A percentile compares a stretch with the other conserved stretches of the same genome.
These are phyloP conservation scores for Thaumetopoea pityocampa DNA, from an alignment of 1,140 invertebrate species.

Conservation along the genomic window DNA sequence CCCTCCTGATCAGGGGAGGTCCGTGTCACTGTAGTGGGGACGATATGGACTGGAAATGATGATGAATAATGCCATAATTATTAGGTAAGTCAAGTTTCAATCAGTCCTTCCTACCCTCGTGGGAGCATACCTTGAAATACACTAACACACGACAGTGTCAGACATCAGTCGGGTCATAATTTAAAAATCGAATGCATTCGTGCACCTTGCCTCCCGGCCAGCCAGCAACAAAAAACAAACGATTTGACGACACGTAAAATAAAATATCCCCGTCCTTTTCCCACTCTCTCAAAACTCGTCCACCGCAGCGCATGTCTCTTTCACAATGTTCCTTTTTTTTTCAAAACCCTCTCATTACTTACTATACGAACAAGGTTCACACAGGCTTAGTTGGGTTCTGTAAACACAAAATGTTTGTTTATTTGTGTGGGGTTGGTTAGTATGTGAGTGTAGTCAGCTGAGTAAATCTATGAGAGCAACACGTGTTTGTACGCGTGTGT, in stretches of 20 bases:
- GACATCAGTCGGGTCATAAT: conserved; percentile 55
- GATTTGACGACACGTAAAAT: conserved; percentile 38
- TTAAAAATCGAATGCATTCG: conserved; percentile 48
- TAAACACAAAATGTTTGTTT: conserved; percentile 36
- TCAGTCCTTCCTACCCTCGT: no score
- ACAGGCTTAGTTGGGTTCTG: conserved; percentile 22
- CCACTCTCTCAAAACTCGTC: conserved; percentile 26
- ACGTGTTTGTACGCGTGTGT: conserved; percentile 26
- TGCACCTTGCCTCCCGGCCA: conserved; percentile 63
- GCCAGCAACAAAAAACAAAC: conserved; percentile 60
- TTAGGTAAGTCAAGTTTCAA: no score
- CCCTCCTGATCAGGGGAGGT: no score
- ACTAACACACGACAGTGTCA: no score
- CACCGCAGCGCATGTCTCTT: conserved; percentile 40
- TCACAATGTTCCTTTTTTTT: no score
- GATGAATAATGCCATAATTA: no score
- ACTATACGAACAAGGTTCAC: conserved; percentile 39
- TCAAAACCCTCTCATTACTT: conserved; percentile 61
- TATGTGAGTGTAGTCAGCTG: conserved; percentile 61
- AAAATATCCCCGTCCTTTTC: conserved; percentile 33
- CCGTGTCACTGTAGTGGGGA: no score
- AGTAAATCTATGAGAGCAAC: conserved; percentile 22
- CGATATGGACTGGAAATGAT: no score
- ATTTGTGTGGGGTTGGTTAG: conserved; percentile 21
- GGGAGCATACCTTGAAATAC: no score